A percentile compares a stretch with the other conserved stretches of the same genome.
These are phyloP conservation scores for Chlamydotis undulata DNA, from an alignment of 2,113 vertebrate genomes.

Conservation along the genomic window DNA sequence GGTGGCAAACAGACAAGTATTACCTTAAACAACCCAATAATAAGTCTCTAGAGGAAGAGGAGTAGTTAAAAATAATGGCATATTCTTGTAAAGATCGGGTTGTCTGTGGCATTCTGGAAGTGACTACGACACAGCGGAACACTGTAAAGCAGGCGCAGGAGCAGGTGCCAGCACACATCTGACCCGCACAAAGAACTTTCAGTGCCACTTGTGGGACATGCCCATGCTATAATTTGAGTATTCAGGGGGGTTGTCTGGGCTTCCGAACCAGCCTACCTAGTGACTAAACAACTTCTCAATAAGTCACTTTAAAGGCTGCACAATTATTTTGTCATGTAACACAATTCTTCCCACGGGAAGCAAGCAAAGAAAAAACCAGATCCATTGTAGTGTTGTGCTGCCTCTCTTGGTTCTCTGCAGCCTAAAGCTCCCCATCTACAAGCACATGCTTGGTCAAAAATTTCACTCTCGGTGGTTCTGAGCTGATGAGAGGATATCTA, in stretches of 20 bases:
- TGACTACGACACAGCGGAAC: too few relatives aligned
- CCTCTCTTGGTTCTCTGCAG: not conserved
- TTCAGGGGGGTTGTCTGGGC: too few relatives aligned
- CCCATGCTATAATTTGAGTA: not conserved
- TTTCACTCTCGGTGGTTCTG: not conserved
- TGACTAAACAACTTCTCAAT: not conserved
- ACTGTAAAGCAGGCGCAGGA: not conserved
- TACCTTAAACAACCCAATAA: not conserved
- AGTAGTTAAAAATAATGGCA: not conserved
- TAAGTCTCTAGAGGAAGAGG: not conserved
- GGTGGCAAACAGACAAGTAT: not conserved
- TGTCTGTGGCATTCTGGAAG: not conserved
- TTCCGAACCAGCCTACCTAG: not conserved
- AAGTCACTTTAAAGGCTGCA: not conserved
- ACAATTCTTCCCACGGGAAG: not conserved
- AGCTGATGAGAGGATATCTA: not conserved
- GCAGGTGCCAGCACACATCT: not conserved
- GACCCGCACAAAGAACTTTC: not conserved
- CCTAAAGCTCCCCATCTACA: not conserved
- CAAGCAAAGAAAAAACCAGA: not conserved
- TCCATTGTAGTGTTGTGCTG: rapidly evolving
- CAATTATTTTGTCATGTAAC: not conserved
- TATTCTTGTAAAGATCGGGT: not conserved
- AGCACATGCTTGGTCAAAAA: not conserved
- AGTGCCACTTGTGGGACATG: not conserved